These are phyloP conservation scores for Gymnopithys bicolor DNA, from an alignment of 2,797 vertebrate genomes.

Conservation along the genomic window DNA sequence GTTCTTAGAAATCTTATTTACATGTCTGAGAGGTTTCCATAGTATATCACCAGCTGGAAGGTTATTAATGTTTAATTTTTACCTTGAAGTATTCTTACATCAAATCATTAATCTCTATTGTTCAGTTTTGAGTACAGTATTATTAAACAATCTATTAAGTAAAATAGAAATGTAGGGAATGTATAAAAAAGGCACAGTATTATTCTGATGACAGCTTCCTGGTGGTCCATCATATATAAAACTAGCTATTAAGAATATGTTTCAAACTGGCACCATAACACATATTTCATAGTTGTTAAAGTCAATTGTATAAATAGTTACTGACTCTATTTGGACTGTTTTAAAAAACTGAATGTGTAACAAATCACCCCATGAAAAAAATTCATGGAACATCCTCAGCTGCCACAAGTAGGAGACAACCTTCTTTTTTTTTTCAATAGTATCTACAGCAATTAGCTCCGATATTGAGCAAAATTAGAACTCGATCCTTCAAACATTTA, in stretches of 20 bases:
- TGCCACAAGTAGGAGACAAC: neutral
- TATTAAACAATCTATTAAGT: slow-evolving; percentile 45
- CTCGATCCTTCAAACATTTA: slow-evolving; percentile 35
- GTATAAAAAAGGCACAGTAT: neutral
- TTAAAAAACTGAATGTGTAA: neutral
- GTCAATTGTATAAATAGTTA: slow-evolving; percentile 48
- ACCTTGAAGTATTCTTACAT: slow-evolving; percentile 27
- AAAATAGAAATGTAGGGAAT: slow-evolving; percentile 31
- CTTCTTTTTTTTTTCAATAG: slow-evolving; percentile 27
- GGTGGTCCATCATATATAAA: slow-evolving; percentile 45
- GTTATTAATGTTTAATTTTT: slow-evolving; percentile 28
- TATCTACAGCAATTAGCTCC: slow-evolving; percentile 30
- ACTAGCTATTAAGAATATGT: slow-evolving; percentile 41
- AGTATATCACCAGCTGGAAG: slow-evolving; percentile 3
- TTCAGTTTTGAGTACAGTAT: slow-evolving; percentile 41
- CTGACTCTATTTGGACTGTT: slow-evolving; percentile 11
- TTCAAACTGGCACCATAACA: slow-evolving; percentile 31
- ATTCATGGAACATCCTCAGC: slow-evolving; percentile 5
- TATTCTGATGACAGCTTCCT: slow-evolving; percentile 41
- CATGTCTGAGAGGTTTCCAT: neutral
- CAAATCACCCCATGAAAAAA: neutral
- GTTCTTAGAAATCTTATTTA: slow-evolving; percentile 10
- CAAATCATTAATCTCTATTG: slow-evolving; percentile 47
- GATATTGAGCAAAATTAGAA: slow-evolving; percentile 54
- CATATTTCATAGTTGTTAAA: slow-evolving; percentile 49